These are phyloP conservation scores for Albula goreensis DNA, from an alignment of 2,113 vertebrate species.

Conservation along the genomic window DNA sequence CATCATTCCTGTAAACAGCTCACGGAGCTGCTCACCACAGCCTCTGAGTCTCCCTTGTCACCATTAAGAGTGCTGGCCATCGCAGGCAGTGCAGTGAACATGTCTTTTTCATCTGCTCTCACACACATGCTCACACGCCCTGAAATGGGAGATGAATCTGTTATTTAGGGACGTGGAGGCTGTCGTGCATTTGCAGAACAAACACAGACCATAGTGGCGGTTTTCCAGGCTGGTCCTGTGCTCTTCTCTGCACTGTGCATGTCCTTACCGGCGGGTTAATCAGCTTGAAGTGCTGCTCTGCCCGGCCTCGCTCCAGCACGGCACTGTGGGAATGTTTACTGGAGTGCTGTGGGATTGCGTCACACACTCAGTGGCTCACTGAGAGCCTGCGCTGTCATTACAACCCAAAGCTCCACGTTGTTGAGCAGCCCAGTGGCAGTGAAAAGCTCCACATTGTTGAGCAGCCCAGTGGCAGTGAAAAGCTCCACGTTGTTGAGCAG, in stretches of 20 bases:
- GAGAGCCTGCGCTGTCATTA: constrained; percentile 13
- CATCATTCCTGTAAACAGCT: no score
- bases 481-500: not conserved
- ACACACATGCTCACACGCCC: no score
- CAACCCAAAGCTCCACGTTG: not conserved
- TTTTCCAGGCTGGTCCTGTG: constrained; percentile 1
- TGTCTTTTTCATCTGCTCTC: no score
- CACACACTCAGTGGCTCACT: not conserved
- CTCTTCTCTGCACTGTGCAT: constrained; percentile 21
- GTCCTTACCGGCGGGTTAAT: constrained; percentile 27
- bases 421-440: not conserved
- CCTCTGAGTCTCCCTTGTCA: no score
- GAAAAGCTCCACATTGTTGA: not conserved
- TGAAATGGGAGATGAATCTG: no score
- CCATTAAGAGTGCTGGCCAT: no score
- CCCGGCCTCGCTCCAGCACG: constrained; percentile 26
- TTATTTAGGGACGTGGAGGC: no score
- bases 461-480: not conserved
- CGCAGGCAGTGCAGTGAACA: no score
- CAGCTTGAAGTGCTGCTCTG: constrained; percentile 13
- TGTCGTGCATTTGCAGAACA: no score
- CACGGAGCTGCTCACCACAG: no score
- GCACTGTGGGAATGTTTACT: constrained; percentile 42
- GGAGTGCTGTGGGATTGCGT: constrained; percentile 2
- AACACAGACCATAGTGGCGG: not conserved